Base-by-base conservation (phyloP, 2,888 invertebrate genomes). In the Rambutsinella grinnellia region DNA sequence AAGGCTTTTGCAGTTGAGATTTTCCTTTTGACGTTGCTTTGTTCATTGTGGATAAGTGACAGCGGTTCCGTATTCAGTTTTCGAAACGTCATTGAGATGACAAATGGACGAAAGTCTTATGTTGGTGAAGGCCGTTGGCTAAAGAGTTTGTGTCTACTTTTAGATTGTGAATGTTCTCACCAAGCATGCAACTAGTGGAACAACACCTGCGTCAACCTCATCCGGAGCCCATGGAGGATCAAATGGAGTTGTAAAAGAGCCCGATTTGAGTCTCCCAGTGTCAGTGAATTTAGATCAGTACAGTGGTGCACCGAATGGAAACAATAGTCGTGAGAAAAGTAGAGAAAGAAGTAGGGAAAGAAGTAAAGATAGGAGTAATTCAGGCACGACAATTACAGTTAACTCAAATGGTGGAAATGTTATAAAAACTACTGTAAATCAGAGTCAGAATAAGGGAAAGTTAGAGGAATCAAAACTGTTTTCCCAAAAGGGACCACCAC, bases 101-200 rank as follows among this genome's bases (percentile, higher is more conserved):
- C n/a, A n/a, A n/a, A n/a, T n/a, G n/a, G n/a, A n/a, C n/a, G n/a
- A n/a, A n/a, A n/a, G n/a, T n/a, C n/a, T n/a, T n/a, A n/a, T n/a
- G n/a, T n/a, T n/a, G n/a, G n/a, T n/a, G n/a, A n/a, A n/a, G n/a
- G n/a, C n/a, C n/a, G n/a, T n/a, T n/a, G n/a, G n/a, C n/a, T n/a
- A n/a, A n/a, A n/a, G n/a, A n/a, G n/a, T n/a, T n/a, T 61, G 36
- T 65, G 28, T 54, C 61, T 28, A 62, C 24, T n/a, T 68, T 28
- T 76, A 81, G 83, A 79, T 83, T 79, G 82, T 82, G 67, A 79
- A 63, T 60, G 70, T 82, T 60, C 62, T 82, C 63, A 76, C 81
- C 10, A 82, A 81, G 60, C 82, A 82, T 77, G 79, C 81, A n/a
- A 78, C 82, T 49, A 67, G 79, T 44, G 79, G 79, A 27, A 71